Conservation (phyloP, 2,797 vertebrate genomes). For the Ptychobarbus kaznakovi region DNA sequence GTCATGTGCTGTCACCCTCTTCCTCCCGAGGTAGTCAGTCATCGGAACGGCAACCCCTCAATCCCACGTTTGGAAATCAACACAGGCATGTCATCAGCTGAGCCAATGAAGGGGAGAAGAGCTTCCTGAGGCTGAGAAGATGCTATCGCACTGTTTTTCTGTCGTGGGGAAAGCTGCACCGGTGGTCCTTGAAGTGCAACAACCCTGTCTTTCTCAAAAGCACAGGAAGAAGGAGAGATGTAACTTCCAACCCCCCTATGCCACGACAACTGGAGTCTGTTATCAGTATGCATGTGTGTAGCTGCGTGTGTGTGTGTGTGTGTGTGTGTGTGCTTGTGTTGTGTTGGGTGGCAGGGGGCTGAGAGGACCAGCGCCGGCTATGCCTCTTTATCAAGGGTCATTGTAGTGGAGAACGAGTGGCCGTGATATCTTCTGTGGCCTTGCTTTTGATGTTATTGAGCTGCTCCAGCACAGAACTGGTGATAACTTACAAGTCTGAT, state of each 20-base stretch:
- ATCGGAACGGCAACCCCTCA: constrained; percentile 73
- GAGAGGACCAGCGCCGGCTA: constrained; percentile 25
- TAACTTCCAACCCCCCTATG: constrained; percentile 42
- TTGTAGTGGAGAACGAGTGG: constrained; percentile 45
- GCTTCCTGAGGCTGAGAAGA: constrained; percentile 50
- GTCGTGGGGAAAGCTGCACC: constrained; percentile 39
- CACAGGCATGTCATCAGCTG: constrained; percentile 50
- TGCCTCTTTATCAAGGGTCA: constrained; percentile 52
- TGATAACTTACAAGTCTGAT: constrained; percentile 60
- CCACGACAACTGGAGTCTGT: constrained; percentile 51
- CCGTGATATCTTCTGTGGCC: constrained; percentile 47
- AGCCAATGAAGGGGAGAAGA: constrained; percentile 49
- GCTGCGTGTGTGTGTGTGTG: constrained; percentile 9
- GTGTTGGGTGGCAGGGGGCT: constrained; percentile 3
- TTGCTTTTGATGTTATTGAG: constrained; percentile 60
- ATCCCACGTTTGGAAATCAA: constrained; percentile 62
- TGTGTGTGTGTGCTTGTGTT: constrained; percentile 12
- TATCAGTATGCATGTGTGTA: constrained; percentile 44
- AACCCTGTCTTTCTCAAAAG: constrained; percentile 53
- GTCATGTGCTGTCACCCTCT: constrained; percentile 75
- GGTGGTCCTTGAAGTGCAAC: constrained; percentile 50
- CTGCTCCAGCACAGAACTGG: constrained; percentile 43
- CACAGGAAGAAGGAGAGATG: constrained; percentile 44
- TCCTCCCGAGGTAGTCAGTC: constrained; percentile 73
- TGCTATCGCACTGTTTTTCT: constrained; percentile 43